Evolutionary conservation across 2,888 invertebrate species (phyloP).

Genomic region (Eudasyphora cyanicolor): DNA sequence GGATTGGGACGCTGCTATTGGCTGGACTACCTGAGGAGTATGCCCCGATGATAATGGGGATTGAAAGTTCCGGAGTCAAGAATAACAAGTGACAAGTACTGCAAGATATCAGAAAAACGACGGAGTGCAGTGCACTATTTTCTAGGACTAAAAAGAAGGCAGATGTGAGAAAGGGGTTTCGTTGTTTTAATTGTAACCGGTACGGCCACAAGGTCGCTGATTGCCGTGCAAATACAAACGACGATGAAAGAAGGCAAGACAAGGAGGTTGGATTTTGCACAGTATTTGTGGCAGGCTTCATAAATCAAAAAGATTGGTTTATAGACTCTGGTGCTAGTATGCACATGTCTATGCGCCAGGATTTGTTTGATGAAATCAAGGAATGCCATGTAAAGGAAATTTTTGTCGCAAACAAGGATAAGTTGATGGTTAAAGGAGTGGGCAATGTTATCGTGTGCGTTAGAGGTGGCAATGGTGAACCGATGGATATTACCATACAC

Average conservation of each 20-base stretch:
- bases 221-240: neutral
- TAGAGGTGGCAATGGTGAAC: neutral
- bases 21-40: constrained; percentile 53
- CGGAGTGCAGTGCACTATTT: neutral
- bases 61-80: constrained; percentile 49
- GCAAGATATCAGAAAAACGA: constrained; percentile 33
- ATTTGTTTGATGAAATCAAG: constrained; percentile 28
- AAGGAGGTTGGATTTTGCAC: constrained; percentile 33
- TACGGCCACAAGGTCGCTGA: constrained; percentile 43
- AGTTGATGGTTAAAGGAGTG: constrained; percentile 14
- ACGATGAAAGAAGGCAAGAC: neutral
- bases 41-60: constrained; percentile 56
- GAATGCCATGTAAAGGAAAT: constrained; percentile 20
- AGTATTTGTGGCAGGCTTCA: constrained; percentile 5
- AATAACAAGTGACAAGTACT: constrained; percentile 45
- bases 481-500: neutral
- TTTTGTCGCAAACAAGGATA: constrained; percentile 32
- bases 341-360: constrained; percentile 33
- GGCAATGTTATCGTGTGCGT: neutral
- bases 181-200: constrained; percentile 32
- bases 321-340: constrained; percentile 31
- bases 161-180: too few species aligned
- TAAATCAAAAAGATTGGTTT: constrained; percentile 12
- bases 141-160: constrained; percentile 1
- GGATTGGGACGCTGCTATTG: constrained; percentile 46